A percentile compares a stretch with the other conserved stretches of the same genome.
These are phyloP conservation scores for Lycopodina hypogea DNA, from an alignment of 37 sponge, comb jelly and placozoan species.

Conservation along the genomic window DNA sequence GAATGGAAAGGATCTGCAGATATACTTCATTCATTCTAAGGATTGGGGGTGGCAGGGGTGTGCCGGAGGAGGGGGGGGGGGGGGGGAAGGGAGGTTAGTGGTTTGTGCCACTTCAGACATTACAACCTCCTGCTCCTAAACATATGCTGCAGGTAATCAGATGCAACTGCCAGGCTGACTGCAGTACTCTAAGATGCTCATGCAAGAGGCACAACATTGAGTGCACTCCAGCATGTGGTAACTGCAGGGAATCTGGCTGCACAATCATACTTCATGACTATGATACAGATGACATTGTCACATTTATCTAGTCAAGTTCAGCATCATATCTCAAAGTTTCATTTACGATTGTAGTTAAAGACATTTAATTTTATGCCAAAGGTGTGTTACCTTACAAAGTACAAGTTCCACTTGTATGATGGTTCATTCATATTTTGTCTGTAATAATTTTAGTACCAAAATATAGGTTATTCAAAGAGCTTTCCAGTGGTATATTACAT, in stretches of 20 bases:
- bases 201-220: constrained; percentile 33
- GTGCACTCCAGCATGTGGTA: constrained; percentile 27
- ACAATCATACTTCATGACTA: background rate
- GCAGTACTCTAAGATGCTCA: constrained; percentile 24
- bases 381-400: too few relatives aligned
- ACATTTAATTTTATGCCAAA: too few relatives aligned
- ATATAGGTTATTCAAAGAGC: constrained; percentile 2
- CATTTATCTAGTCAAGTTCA: too few relatives aligned
- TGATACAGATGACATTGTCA: background rate
- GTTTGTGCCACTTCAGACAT: background rate
- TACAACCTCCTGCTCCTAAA: background rate
- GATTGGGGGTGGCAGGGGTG: background rate
- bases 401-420: background rate
- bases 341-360: too few relatives aligned
- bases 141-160: background rate
- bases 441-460: constrained; percentile 6
- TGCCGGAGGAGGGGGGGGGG: too few relatives aligned
- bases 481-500: constrained; percentile 12
- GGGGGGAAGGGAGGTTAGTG: too few relatives aligned
- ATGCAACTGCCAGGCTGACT: too few relatives aligned
- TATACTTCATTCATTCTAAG: background rate
- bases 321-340: too few relatives aligned
- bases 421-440: background rate
- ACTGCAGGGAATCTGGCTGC: too few relatives aligned
- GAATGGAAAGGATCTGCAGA: constrained; percentile 13